These are phyloP conservation scores for Meteorus colon DNA, from an alignment of 2,888 invertebrate species.

Conservation along the genomic window DNA sequence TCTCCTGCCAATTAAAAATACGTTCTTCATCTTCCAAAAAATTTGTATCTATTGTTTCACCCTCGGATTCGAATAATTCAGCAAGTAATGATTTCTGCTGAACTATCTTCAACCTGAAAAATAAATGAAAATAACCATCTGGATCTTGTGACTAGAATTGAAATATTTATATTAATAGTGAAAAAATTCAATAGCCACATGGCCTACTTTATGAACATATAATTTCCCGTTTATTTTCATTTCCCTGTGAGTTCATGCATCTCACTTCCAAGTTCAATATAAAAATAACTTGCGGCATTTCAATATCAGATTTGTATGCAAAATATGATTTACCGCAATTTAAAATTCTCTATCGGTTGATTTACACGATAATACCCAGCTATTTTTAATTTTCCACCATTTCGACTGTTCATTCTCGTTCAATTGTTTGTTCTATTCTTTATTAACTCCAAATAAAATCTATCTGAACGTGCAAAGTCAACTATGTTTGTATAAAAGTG, in stretches of 20 bases:
- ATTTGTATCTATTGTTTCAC: conserved; percentile 66
- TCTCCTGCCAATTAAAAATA: conserved; percentile 83
- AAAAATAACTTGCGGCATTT: not conserved
- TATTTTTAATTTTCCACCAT: conserved; percentile 63
- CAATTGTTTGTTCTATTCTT: not conserved
- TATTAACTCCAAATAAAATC: not conserved
- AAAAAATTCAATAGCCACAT: conserved; percentile 24
- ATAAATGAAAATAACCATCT: conserved; percentile 51
- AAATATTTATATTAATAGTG: not conserved
- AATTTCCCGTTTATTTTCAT: conserved; percentile 5
- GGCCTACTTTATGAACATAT: conserved; percentile 6
- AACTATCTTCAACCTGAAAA: conserved; percentile 66
- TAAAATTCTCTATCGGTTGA: conserved; percentile 67
- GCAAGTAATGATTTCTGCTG: conserved; percentile 68
- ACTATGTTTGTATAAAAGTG: not conserved
- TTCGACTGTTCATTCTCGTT: conserved; percentile 54
- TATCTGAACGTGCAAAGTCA: not conserved
- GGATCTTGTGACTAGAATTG: conserved; percentile 44
- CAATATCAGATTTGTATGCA: not conserved
- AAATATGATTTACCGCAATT: conserved; percentile 59
- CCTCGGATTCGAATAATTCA: conserved; percentile 67
- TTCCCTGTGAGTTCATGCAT: not conserved
- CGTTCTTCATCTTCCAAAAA: conserved; percentile 66
- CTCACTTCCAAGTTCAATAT: not conserved
- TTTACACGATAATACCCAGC: conserved; percentile 64